Base-by-base conservation (phyloP, 2,888 invertebrate genomes). In the Nezara viridula region DNA sequence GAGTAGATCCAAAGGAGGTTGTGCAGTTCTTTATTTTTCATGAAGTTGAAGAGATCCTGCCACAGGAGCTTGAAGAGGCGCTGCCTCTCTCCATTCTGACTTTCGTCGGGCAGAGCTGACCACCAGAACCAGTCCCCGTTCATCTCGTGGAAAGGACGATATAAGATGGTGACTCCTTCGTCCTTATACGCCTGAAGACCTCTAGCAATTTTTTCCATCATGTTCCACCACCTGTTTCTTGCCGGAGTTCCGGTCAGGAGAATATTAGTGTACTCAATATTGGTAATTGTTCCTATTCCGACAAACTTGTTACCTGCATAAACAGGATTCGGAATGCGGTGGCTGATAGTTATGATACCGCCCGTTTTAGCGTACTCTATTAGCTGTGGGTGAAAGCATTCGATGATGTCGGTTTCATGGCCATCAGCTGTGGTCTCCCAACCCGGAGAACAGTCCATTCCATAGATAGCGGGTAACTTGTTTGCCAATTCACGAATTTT, bases 141-240 rank as follows among this genome's bases (percentile, higher is more conserved):
- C n/a, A n/a, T n/a, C n/a, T n/a, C n/a, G n/a, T n/a, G n/a, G n/a
- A n/a, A n/a, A n/a, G n/a, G n/a, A n/a, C n/a, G n/a, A n/a, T n/a
- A n/a, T n/a, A n/a, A n/a, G n/a, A n/a, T n/a, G n/a, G 47, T 32
- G 47, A 55, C 85, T 55, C 85, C 55, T 55, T 14, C 37, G 77
- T n/a, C 21, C 55, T 73, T 47, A 14, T 85, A 49, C 49, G 93
- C 86, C 66, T 81, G 66, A 47, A 88, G 47, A 88, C 86, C 52
- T 81, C 49, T 85, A 32, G 44, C 60, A 32, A 66, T 24, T n/a
- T n/a, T 73, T 21, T 85, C 81, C 50, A n/a, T n/a, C n/a, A n/a
- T n/a, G n/a, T n/a, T n/a, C n/a, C n/a, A n/a, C n/a, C n/a, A n/a
- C n/a, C n/a, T 40, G 77, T 16, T 16, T 19, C 77, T 77, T 40